Percentiles rank a stretch among this genome's conserved stretches.
phyloP scores from a whole-genome alignment of 2,888 invertebrate species.

The Folsomia candida region DNA sequence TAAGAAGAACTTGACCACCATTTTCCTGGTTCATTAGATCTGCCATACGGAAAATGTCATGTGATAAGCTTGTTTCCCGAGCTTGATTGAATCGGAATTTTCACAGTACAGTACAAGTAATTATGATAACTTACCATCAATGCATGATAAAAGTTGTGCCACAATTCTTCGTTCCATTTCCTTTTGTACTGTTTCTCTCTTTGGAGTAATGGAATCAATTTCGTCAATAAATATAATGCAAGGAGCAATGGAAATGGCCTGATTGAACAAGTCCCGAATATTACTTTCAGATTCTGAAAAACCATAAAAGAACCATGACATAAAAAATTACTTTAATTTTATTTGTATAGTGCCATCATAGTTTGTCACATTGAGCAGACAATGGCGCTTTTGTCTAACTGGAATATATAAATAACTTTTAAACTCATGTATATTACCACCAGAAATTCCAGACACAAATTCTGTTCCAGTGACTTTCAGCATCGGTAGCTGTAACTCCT shows the following conservation, averaged over 20 bases:
- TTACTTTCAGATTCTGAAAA: slow-evolving; percentile 71
- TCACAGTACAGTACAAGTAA: too few species aligned
- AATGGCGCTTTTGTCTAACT: too few species aligned
- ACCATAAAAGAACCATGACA: too few species aligned
- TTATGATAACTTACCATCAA: slow-evolving; percentile 69
- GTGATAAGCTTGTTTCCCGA: background rate
- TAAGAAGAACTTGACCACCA: slow-evolving; percentile 70
- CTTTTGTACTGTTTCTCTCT: slow-evolving; percentile 82
- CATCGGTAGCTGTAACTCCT: slow-evolving; percentile 80
- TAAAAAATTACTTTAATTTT: too few species aligned
- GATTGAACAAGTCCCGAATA: slow-evolving; percentile 85
- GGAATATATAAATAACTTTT: too few species aligned
- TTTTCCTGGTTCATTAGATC: slow-evolving; percentile 59
- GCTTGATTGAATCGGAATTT: too few species aligned
- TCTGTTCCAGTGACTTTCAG: slow-evolving; percentile 88
- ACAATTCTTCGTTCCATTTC: slow-evolving; percentile 97
- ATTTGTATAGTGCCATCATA: slow-evolving; percentile 63
- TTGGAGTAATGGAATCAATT: slow-evolving; percentile 92
- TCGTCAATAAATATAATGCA: slow-evolving; percentile 93
- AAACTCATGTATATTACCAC: too few species aligned
- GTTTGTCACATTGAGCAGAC: slow-evolving; percentile 88
- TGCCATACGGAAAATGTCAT: slow-evolving; percentile 49
- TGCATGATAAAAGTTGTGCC: slow-evolving; percentile 80
- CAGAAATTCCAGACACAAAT: slow-evolving; percentile 89
- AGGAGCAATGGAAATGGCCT: slow-evolving; percentile 70